Evolutionary conservation across 2,888 invertebrate species (phyloP), one percentile per base, ranked within the genome.

Genomic region (Oeneis ivallda): DNA sequence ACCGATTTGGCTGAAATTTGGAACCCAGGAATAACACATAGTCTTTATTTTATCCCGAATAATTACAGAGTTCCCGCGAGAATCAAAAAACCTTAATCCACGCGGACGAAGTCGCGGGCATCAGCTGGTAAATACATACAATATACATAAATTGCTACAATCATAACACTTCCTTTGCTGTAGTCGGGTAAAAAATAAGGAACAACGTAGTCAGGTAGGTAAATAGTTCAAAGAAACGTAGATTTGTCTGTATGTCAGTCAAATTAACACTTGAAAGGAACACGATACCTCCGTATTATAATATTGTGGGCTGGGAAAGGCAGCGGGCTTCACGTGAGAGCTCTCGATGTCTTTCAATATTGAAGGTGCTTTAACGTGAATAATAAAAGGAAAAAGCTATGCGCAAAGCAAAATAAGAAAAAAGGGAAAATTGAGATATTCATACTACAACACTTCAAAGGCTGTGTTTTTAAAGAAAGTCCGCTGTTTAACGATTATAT

Each of bases 401-500:
- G 15, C 53, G 32, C 32, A 53, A 54, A 39, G 39, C 37, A 39
- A 54, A 54, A 54, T 54, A 54, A 39, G 34, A 54, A 39, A 13
- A 52, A 37, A 53, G 17, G 34, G 17, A 39, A 54, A 54, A 54
- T 54, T 37, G 54, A 54, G 54, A 53, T 54, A 54, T 37, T 54
- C 54, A 54, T 54, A 39, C 54, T 54, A 39, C 34, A 54, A 39
- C 54, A 54, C 54, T 53, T 53, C 37, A 54, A 54, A 54, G 54
- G 37, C 17, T 17, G 37, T 37, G 11, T 39, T 54, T 54, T 54
- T 39, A 54, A 17, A 39, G 17, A 39, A 15, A 39, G 10, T 54
- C 54, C 17, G 11, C 17, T 54, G 15, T 54, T 37, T 39, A 37
- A 9, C 17, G 10, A 17, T 17, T 47, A n/a, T n/a, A n/a, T n/a